Evolutionary conservation across 2,113 vertebrate genomes (phyloP), one percentile per base, ranked within the genome.

Genomic region (Ploceus nigricollis): DNA sequence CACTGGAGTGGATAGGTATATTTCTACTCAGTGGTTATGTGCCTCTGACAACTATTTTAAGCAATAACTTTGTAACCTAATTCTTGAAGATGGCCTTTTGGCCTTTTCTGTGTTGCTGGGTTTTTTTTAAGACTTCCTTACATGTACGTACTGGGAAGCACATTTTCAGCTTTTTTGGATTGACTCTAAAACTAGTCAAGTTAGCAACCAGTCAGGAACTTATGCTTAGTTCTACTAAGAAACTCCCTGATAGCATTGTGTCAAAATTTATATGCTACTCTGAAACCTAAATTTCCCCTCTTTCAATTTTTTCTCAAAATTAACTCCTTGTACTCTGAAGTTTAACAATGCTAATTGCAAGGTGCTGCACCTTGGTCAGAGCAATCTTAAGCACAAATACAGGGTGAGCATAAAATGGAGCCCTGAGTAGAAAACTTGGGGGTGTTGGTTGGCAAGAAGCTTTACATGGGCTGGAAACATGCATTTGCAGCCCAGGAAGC

Each of bases 61-160:
- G n/a, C 23, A 58, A 5, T 69, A 72, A 50, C 10, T 45, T 75
- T 39, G 15, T 50, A 82, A 44, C 10, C 12, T 51, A 72, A 17
- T 80, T 81, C 11, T 81, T 69, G 14, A 63, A 77, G 15, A n/a
- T 64, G 3, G 20, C 71, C 8, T 60, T 93, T 44, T 4, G 1
- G 4, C 16, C 23, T 64, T 20, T 25, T 82, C 47, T 23, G 0
- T 33, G 18, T 37, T 53, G 4, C 18, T 64, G 0, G 40, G 6
- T 5, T 39, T 42, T 51, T 83, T 81, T 70, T 45, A 42, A 65
- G 21, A 22, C 10, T 68, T 82, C 19, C 3, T 35, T 47, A 22
- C 20, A 15, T n/a, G 19, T 53, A 53, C 5, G 1, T 44, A 21
- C n/a, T 40, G 27, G 15, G 37, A 81, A 84, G 19, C n/a, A 65